Conservation (phyloP, 2,888 invertebrate species). For the Idaea aversata region DNA sequence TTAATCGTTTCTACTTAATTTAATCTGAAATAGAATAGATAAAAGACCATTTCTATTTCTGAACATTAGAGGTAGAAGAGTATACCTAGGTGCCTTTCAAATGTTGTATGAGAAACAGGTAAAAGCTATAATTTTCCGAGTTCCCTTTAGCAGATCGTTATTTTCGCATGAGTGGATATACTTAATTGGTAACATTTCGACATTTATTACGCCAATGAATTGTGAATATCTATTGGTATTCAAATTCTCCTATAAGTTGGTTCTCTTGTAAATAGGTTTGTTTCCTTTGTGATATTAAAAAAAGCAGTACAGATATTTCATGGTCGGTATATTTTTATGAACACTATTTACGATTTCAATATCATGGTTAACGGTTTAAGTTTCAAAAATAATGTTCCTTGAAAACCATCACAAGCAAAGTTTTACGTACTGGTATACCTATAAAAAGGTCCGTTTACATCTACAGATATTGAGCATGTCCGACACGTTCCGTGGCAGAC, state of each 20-base stretch:
- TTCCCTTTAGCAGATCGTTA: not conserved
- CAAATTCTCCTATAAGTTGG: too few relatives aligned
- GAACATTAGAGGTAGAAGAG: too few relatives aligned
- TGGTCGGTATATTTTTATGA: not conserved
- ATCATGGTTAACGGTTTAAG: slow-evolving; percentile 1
- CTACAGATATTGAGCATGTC: too few relatives aligned
- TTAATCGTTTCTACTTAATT: too few relatives aligned
- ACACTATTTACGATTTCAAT: slow-evolving; percentile 5
- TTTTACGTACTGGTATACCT: not conserved
- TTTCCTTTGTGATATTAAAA: not conserved
- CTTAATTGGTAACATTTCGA: not conserved
- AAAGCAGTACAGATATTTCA: not conserved
- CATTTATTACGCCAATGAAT: not conserved
- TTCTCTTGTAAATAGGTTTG: not conserved
- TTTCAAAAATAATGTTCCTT: not conserved
- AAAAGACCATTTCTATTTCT: too few relatives aligned
- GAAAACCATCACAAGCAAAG: not conserved
- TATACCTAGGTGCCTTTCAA: not conserved
- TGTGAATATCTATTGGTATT: not conserved
- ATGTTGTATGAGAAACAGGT: not conserved
- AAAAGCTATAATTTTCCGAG: not conserved
- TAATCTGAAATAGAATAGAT: too few relatives aligned
- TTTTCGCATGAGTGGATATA: not conserved
- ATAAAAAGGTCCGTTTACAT: not conserved
- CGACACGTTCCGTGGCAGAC: too few relatives aligned